These are phyloP conservation scores for Myotis pilosus DNA, from an alignment of 2,797 vertebrate genomes.

Conservation along the genomic window DNA sequence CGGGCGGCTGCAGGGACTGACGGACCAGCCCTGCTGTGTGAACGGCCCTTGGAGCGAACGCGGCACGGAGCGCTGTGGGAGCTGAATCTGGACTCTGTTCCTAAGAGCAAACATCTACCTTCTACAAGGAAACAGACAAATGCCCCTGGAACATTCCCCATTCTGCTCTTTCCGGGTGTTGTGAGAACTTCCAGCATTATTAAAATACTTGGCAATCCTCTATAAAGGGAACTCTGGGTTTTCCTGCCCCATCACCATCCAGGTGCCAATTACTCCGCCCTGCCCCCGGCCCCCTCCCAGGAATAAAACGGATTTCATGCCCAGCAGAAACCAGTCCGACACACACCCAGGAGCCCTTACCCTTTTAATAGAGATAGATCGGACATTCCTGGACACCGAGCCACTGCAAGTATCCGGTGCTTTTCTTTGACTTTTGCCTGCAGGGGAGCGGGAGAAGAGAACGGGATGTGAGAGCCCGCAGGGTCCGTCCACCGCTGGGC, in stretches of 20 bases:
- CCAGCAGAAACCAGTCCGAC: background rate
- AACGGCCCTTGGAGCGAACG: background rate
- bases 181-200: background rate
- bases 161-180: background rate
- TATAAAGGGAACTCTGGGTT: background rate
- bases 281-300: background rate
- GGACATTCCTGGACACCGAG: background rate
- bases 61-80: background rate
- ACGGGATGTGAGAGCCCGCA: background rate
- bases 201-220: background rate
- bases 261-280: background rate
- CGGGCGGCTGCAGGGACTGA: fast-evolving
- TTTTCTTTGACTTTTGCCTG: constrained; percentile 10
- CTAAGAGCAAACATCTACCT: background rate
- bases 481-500: background rate
- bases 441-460: background rate
- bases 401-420: background rate
- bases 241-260: background rate
- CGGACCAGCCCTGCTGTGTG: background rate
- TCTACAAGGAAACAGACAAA: background rate
- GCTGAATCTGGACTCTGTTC: background rate
- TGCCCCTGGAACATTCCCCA: background rate
- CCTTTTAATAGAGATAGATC: background rate
- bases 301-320: background rate
- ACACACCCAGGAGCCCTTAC: background rate